Evolutionary conservation across 2,797 vertebrate genomes (phyloP).

Genomic region (Cyclura pinguis): DNA sequence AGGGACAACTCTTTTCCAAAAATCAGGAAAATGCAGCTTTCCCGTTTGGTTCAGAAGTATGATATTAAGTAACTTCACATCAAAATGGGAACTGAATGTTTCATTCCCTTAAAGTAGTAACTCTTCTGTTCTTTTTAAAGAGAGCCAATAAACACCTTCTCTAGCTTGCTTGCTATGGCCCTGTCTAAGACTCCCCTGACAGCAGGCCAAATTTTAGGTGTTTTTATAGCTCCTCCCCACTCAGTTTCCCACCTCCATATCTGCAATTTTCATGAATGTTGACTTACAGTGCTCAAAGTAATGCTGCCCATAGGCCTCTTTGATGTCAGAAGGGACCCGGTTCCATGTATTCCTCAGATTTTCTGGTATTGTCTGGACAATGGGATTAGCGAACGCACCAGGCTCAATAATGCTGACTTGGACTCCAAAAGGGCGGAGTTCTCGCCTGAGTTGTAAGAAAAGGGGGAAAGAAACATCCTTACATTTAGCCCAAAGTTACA

Average conservation of each 20-base stretch:
- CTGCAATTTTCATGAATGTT: neutral
- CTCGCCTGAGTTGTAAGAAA: neutral
- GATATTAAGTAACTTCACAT: too few relatives aligned
- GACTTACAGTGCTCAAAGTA: conserved; percentile 67
- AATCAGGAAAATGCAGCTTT: too few relatives aligned
- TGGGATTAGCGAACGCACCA: conserved; percentile 55
- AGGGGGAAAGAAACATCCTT: neutral
- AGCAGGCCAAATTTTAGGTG: too few relatives aligned
- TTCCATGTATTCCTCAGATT: conserved; percentile 23
- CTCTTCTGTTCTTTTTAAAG: too few relatives aligned
- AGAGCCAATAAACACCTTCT: too few relatives aligned
- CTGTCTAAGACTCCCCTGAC: too few relatives aligned
- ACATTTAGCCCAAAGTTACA: neutral
- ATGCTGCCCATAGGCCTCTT: conserved; percentile 57
- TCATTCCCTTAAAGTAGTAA: too few relatives aligned
- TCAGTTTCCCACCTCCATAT: neutral
- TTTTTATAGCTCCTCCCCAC: too few relatives aligned
- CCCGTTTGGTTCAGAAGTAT: too few relatives aligned
- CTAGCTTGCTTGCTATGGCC: too few relatives aligned
- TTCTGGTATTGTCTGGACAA: accelerated
- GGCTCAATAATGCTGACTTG: conserved; percentile 72
- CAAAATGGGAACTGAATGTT: too few relatives aligned
- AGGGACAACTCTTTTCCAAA: too few relatives aligned
- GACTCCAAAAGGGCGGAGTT: conserved; percentile 48
- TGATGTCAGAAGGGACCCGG: conserved; percentile 38